phyloP scores from a whole-genome alignment of 2,113 vertebrate genomes.

The Argyrosomus japonicus region DNA sequence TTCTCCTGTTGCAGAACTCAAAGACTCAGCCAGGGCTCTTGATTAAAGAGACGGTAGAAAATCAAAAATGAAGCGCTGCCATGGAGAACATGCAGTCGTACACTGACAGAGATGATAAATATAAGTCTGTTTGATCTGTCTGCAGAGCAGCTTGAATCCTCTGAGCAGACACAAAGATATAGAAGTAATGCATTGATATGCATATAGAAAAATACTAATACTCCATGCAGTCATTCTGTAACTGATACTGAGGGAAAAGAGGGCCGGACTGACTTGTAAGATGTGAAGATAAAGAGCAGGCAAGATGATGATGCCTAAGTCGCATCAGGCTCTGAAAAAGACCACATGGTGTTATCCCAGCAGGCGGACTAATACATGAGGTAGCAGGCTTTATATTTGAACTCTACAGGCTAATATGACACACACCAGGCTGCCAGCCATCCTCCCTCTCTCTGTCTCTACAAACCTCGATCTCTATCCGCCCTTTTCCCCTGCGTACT shows the following conservation, averaged over 20 bases:
- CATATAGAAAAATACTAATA: not conserved
- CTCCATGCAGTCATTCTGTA: not conserved
- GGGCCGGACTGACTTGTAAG: not conserved
- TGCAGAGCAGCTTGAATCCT: not conserved
- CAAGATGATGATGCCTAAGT: not conserved
- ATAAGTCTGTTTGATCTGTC: not conserved
- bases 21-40: not conserved
- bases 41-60: not conserved
- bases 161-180: not conserved
- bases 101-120: not conserved
- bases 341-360: constrained; percentile 21
- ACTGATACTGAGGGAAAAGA: not conserved
- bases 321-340: not conserved
- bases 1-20: constrained; percentile 7
- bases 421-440: constrained; percentile 33
- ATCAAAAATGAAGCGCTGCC: not conserved
- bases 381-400: constrained; percentile 37
- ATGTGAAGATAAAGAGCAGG: constrained; percentile 4
- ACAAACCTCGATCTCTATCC: constrained; percentile 21
- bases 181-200: not conserved
- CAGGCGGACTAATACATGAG: constrained; percentile 41
- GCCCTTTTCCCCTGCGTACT: not conserved
- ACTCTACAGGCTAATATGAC: constrained; percentile 42
- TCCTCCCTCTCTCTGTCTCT: constrained; percentile 16
- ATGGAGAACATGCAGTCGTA: not conserved